phyloP scores from a whole-genome alignment of 2,888 invertebrate species.

The Sarcophaga subvicina region DNA sequence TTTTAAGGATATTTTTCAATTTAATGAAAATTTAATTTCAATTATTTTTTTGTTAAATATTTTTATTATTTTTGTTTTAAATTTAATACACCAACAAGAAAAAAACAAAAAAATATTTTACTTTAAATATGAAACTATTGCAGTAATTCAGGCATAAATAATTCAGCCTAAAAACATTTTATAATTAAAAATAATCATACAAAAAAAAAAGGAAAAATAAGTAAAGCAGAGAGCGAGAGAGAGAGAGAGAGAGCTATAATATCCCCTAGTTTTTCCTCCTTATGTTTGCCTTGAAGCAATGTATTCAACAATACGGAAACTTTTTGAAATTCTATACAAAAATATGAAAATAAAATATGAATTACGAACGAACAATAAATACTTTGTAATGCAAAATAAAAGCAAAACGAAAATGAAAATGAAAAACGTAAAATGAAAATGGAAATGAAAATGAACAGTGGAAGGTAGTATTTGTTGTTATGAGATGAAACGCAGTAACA shows the following conservation, averaged over 20 bases:
- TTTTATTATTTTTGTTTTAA: not conserved
- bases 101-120: not conserved
- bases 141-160: not conserved
- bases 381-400: not conserved
- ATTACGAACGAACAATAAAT: not conserved
- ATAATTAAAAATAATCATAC: not conserved
- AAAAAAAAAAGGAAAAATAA: not conserved
- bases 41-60: no score
- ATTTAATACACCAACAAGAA: not conserved
- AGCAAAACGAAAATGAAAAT: not conserved
- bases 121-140: not conserved
- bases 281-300: not conserved
- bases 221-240: not conserved
- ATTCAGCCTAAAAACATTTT: not conserved
- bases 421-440: not conserved
- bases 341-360: not conserved
- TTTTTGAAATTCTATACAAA: not conserved
- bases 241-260: not conserved
- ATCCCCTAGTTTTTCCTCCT: not conserved
- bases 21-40: no score
- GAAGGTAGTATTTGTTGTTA: no score
- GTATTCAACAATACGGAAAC: not conserved
- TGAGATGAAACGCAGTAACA: no score
- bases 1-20: no score
- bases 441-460: no score